Percentiles rank a stretch among this genome's conserved stretches.
Evolutionary conservation across 53 echinoderm and acorn worm species (phyloP).

Genomic region (Holothuria scabra): DNA sequence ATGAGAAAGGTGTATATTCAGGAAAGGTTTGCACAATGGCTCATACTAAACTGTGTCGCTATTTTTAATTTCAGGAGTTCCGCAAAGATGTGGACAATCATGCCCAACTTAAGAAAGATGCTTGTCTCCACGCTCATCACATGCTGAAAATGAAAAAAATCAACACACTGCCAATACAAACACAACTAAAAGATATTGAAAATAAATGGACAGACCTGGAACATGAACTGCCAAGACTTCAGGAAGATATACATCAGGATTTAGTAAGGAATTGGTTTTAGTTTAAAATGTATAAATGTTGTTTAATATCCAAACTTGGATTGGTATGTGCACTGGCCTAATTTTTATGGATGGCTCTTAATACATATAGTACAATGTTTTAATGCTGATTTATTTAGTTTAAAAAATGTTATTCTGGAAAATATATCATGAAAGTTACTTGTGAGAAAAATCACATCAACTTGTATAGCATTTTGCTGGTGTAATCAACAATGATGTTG

Average conservation of each 20-base stretch:
- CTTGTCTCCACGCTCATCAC: constrained; percentile 84
- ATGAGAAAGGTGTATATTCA: not conserved
- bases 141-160: constrained; percentile 89
- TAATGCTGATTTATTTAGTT: too few species aligned
- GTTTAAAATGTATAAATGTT: not conserved
- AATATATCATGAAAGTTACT: not conserved
- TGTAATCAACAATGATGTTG: too few species aligned
- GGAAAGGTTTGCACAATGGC: too few species aligned
- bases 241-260: constrained; percentile 91
- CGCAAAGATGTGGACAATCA: constrained; percentile 91
- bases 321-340: too few species aligned
- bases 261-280: constrained; percentile 55
- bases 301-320: too few species aligned
- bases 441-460: too few species aligned
- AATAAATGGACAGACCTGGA: constrained; percentile 81
- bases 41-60: not conserved
- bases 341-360: too few species aligned
- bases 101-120: constrained; percentile 74
- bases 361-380: too few species aligned
- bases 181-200: constrained; percentile 79
- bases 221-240: constrained; percentile 83
- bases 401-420: too few species aligned
- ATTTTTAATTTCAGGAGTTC: constrained; percentile 65
- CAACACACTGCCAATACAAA: constrained; percentile 74
- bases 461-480: too few species aligned